Percentiles rank a stretch among this genome's conserved stretches.
Conservation (phyloP, 2,888 invertebrate species). For the Acanthosepion pharaonis region DNA sequence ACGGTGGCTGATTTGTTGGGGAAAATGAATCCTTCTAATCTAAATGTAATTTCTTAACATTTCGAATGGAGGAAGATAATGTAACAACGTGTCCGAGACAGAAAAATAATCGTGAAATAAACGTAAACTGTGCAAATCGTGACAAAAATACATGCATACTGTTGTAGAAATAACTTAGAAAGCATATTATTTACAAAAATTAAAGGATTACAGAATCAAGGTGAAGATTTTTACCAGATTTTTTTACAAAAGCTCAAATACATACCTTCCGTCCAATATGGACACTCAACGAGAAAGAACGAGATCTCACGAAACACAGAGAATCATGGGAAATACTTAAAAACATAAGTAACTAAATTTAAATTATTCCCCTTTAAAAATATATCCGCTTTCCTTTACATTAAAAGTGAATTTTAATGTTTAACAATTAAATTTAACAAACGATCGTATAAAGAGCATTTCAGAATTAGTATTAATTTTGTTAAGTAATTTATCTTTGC, state of each 20-base stretch:
- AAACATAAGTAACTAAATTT: not conserved
- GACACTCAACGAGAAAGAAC: not conserved
- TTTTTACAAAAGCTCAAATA: not conserved
- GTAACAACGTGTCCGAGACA: not conserved
- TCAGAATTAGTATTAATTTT: not conserved
- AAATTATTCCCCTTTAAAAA: conserved; percentile 20
- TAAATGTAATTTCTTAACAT: not conserved
- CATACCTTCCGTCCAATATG: conserved; percentile 9
- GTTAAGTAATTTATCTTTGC: not conserved
- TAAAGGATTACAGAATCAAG: not conserved
- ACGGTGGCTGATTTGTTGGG: no score
- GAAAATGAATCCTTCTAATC: no score
- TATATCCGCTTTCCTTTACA: no score
- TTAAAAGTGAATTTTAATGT: not conserved
- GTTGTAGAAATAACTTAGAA: not conserved
- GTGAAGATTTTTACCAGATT: not conserved
- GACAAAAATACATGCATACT: not conserved
- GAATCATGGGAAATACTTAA: not conserved
- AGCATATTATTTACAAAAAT: not conserved
- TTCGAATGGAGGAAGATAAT: not conserved
- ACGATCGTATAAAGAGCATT: not conserved
- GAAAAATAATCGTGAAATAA: not conserved
- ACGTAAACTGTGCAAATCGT: not conserved
- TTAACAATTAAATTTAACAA: not conserved
- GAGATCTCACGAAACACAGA: not conserved